Evolutionary conservation across 2,888 invertebrate species (phyloP), one percentile per base, ranked within the genome.

Genomic region (Caenorhabditis sp.): DNA sequence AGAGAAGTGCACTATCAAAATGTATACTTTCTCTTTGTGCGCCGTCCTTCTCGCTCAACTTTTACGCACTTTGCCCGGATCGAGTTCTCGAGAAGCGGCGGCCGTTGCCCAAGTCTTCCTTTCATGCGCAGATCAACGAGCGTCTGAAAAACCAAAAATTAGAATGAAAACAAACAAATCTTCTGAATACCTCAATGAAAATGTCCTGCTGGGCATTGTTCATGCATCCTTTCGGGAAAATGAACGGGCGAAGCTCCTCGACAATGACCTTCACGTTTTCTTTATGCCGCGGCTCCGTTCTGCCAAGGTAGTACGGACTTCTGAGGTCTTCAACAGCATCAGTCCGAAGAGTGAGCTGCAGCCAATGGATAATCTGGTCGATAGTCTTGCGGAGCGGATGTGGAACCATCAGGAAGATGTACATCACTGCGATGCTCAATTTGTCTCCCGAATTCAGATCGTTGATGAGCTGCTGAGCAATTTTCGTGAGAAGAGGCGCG

Each of bases 241-340:
- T 65, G 26, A 68, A 82, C 0, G 56, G 47, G 5, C 68, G 64
- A 0, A 82, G 37, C 51, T 82, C 82, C 15, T 72, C 78, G 5
- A 78, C 26, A 37, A 82, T 82, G 9, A 82, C 78, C 9, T 56
- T 58, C 9, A 64, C 64, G 28, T 82, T 82, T 22, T 82, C 78
- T 28, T 79, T 78, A 40, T 71, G 62, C 11, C 58, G 32, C n/a
- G 77, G 72, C 32, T 77, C 81, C n/a, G 67, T 77, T 56, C 51
- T 32, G 24, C 78, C 78, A n/a, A 82, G 50, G 60, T 82, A 82
- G 51, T 69, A 82, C 1, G 82, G 82, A 61, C 82, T 78, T 55
- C 82, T 62, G 8, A 82, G 56, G 51, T 82, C 82, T 51, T 71
- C 82, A 0, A 78, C 82, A 3, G 78, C 68, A 32, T 78, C 78